Conservation (phyloP, 2,797 vertebrate species). For the Propithecus perrieri region DNA sequence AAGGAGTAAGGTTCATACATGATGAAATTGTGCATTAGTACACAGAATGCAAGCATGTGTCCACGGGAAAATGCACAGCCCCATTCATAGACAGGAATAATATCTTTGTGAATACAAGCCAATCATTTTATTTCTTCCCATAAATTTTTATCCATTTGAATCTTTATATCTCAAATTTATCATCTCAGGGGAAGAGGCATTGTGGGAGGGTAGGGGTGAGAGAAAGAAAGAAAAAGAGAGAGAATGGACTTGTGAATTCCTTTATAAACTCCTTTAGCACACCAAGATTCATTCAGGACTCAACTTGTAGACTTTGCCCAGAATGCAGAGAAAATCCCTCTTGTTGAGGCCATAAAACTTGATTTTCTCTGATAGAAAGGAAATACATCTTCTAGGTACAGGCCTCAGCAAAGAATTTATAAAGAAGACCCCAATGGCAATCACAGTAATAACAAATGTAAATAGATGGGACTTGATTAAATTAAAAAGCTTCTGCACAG, state of each 20-base stretch:
- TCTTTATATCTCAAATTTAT: neutral
- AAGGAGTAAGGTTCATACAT: neutral
- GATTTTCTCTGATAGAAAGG: neutral
- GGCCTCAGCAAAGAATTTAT: no score
- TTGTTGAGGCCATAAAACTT: neutral
- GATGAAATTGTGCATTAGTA: neutral
- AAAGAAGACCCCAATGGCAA: no score
- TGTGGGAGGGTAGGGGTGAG: no score
- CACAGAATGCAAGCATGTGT: neutral
- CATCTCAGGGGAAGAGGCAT: neutral
- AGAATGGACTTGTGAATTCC: neutral
- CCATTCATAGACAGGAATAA: neutral
- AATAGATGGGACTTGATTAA: no score
- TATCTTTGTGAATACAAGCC: neutral
- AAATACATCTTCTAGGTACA: neutral
- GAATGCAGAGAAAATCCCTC: neutral
- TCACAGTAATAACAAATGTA: no score
- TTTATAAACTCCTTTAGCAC: neutral
- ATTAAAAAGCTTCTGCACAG: no score
- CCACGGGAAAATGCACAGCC: neutral
- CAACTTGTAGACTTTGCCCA: neutral
- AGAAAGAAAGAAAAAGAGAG: neutral
- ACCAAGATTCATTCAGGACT: neutral
- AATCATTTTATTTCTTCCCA: constrained; percentile 14
- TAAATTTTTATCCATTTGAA: neutral